Evolutionary conservation across 1,140 invertebrate species (phyloP).

Genomic region (Nymphalis io): DNA sequence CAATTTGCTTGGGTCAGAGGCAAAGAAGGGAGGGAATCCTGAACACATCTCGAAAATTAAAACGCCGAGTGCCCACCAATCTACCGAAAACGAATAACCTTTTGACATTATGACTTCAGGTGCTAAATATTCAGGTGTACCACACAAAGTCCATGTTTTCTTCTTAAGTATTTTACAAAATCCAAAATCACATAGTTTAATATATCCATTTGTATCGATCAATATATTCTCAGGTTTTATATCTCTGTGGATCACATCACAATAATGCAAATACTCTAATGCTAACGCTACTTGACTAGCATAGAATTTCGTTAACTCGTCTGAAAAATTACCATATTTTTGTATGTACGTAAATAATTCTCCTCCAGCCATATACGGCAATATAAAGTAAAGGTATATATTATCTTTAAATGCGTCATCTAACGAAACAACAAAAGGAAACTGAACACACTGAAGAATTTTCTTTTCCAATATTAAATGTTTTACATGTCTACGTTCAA

Average conservation of each 20-base stretch:
- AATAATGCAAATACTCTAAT: slow-evolving; percentile 96
- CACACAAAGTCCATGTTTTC: slow-evolving; percentile 97
- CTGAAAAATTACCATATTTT: slow-evolving; percentile 87
- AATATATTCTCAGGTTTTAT: slow-evolving; percentile 98
- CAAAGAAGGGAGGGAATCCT: slow-evolving; percentile 91
- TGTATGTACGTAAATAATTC: slow-evolving; percentile 91
- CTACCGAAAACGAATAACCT: slow-evolving; percentile 96
- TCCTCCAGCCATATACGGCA: slow-evolving; percentile 91
- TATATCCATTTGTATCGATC: slow-evolving; percentile 92
- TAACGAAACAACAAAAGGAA: slow-evolving; percentile 90
- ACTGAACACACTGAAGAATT: slow-evolving; percentile 89
- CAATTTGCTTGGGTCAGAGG: slow-evolving; percentile 91
- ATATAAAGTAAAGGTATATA: slow-evolving; percentile 89
- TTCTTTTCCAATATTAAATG: slow-evolving; percentile 91
- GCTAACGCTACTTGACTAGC: slow-evolving; percentile 95
- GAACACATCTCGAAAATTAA: slow-evolving; percentile 92
- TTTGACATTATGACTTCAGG: slow-evolving; percentile 97
- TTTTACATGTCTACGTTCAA: slow-evolving; percentile 92
- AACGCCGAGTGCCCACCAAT: slow-evolving; percentile 97
- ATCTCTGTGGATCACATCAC: slow-evolving; percentile 95
- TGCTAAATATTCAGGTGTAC: slow-evolving; percentile 97
- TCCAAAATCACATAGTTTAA: slow-evolving; percentile 94
- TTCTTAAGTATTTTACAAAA: slow-evolving; percentile 94
- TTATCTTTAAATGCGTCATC: slow-evolving; percentile 94
- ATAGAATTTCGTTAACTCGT: slow-evolving; percentile 93